Conservation (phyloP, 2,113 vertebrate species). For the Aptenodytes forsteri region DNA sequence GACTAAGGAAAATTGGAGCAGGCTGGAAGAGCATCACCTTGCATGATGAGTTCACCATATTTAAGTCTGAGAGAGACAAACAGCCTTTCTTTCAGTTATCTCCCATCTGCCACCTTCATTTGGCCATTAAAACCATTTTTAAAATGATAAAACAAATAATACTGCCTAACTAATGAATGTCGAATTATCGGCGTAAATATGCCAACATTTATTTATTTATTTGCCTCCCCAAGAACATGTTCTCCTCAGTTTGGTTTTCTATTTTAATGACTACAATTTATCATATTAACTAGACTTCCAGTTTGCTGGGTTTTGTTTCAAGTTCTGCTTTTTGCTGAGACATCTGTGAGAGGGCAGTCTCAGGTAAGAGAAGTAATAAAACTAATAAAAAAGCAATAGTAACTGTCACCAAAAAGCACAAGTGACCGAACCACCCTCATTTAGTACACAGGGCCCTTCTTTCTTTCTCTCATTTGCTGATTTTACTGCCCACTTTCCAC, state of each 20-base stretch:
- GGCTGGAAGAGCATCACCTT: not conserved
- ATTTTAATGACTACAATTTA: constrained; percentile 45
- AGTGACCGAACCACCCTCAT: not conserved
- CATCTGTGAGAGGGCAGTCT: not conserved
- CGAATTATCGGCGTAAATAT: constrained; percentile 15
- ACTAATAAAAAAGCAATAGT: not conserved
- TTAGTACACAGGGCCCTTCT: not conserved
- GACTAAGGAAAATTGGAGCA: not conserved
- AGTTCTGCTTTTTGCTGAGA: not conserved
- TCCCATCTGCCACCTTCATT: constrained; percentile 34
- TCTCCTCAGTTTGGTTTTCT: constrained; percentile 41
- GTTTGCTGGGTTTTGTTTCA: constrained; percentile 5
- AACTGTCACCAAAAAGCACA: not conserved
- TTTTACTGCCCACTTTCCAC: not conserved
- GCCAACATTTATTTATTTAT: constrained; percentile 52
- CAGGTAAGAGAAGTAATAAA: not conserved
- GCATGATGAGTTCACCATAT: rapidly evolving
- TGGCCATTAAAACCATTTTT: constrained; percentile 2
- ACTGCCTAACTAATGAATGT: constrained; percentile 30
- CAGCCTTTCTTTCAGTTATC: not conserved
- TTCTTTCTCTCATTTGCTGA: not conserved
- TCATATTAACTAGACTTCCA: constrained; percentile 46
- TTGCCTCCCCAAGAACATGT: not conserved
- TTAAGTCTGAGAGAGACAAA: not conserved
- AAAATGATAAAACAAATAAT: constrained; percentile 17